These are phyloP conservation scores for Zaprionus ghesquierei DNA, from an alignment of 1,140 invertebrate species.

Conservation along the genomic window DNA sequence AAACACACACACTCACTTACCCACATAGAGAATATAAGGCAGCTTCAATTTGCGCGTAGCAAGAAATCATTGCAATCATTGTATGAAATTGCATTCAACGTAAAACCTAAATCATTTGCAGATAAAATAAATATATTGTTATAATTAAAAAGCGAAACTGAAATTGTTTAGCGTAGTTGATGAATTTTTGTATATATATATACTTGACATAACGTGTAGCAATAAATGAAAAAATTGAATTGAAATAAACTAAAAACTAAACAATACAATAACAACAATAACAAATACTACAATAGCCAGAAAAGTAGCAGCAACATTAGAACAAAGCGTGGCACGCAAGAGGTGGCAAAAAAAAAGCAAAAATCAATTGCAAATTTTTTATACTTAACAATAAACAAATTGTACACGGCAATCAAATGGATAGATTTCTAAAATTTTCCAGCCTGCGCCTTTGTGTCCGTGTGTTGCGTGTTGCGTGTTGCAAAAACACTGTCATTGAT, in stretches of 20 bases:
- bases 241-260: slow-evolving; percentile 52
- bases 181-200: slow-evolving; percentile 78
- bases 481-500: slow-evolving; percentile 50
- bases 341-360: slow-evolving; percentile 30
- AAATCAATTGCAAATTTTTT: slow-evolving; percentile 55
- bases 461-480: slow-evolving; percentile 41
- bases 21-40: slow-evolving; percentile 35
- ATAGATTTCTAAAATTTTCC: slow-evolving; percentile 75
- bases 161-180: slow-evolving; percentile 80
- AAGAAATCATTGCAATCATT: slow-evolving; percentile 66
- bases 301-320: slow-evolving; percentile 4
- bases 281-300: slow-evolving; percentile 18
- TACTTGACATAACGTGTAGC: slow-evolving; percentile 75
- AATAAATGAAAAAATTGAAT: slow-evolving; percentile 68
- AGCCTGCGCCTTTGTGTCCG: slow-evolving; percentile 50
- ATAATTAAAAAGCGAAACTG: slow-evolving; percentile 64
- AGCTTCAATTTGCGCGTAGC: slow-evolving; percentile 39
- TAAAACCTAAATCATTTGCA: slow-evolving; percentile 65
- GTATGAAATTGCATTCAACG: slow-evolving; percentile 75
- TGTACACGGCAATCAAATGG: slow-evolving; percentile 71
- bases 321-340: slow-evolving; percentile 37
- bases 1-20: slow-evolving; percentile 34
- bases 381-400: slow-evolving; percentile 35
- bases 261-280: slow-evolving; percentile 22
- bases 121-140: slow-evolving; percentile 70